Base-by-base conservation (phyloP, 2,113 vertebrate genomes). In the Penelope pileata region DNA sequence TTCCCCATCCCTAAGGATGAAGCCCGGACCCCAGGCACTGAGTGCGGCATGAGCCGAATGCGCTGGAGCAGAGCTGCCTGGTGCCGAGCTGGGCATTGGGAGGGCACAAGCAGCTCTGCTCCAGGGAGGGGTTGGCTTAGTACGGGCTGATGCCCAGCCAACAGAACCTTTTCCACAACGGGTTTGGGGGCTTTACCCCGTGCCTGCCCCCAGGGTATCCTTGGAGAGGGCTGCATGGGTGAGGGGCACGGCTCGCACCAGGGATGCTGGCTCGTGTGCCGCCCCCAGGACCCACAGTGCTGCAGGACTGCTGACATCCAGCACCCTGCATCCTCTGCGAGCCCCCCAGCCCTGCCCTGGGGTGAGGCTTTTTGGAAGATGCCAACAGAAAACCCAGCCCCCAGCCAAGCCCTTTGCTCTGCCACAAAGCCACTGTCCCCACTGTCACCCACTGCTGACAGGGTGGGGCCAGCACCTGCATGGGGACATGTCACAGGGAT, bases 131-230 rank as follows among this genome's bases (percentile, higher is more conserved):
- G 42, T 13, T 9, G 30, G 36, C 47, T 48, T 24, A 45, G 4
- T 30, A 26, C n/a, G 47, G n/a, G 29, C 40, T 3, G 45, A 38
- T 68, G 59, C 17, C 32, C 63, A 30, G 19, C 40, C 5, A 60
- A 27, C 17, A 60, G 59, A 26, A 10, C 36, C 18, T 38, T 51
- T 68, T 10, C 45, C 50, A 60, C 54, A 12, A 6, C 2, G 29
- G 23, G 19, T 3, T 43, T 0, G 0, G 34, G 38, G 48, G 18
- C 2, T 26, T 27, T 43, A 32, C 11, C 14, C 62, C 69, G 36
- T n/a, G 48, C 58, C 80, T 70, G 4, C 7, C 19, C 50, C 47
- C 63, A 51, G 47, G 51, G 14, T 42, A 42, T 8, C 0, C 0
- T 6, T 62, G 83, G 38, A 16, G 40, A 10, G 27, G 59, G 47